Evolutionary conservation across 1,140 invertebrate genomes (phyloP).

Genomic region (Drosophila ercepeae): DNA sequence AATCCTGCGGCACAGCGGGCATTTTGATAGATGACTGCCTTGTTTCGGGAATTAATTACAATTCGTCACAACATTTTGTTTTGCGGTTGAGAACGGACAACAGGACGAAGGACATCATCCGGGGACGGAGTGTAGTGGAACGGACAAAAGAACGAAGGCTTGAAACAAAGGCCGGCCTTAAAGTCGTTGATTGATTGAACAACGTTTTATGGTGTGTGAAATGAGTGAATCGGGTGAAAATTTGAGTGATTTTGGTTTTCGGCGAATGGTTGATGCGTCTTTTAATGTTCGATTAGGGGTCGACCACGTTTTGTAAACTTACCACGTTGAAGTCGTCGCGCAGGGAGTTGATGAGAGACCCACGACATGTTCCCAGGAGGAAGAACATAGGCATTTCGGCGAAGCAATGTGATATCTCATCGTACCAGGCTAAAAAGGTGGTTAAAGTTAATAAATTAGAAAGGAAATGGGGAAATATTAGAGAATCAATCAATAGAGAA

Average conservation of each 20-base stretch:
- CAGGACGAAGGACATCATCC: conserved; percentile 12
- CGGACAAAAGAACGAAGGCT: conserved; percentile 19
- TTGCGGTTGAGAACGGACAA: conserved; percentile 60
- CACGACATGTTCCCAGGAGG: conserved; percentile 86
- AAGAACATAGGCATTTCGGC: conserved; percentile 87
- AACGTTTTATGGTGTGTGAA: conserved; percentile 78
- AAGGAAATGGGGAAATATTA: background rate
- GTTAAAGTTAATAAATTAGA: conserved; percentile 16
- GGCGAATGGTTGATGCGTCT: conserved; percentile 47
- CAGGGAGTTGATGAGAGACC: conserved; percentile 86
- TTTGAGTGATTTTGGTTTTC: conserved; percentile 69
- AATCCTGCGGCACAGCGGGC: conserved; percentile 66
- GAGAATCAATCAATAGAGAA: background rate
- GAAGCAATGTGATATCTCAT: conserved; percentile 84
- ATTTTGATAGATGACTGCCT: conserved; percentile 82
- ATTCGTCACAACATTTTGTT: conserved; percentile 83
- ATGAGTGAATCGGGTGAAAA: conserved; percentile 75
- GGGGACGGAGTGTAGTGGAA: background rate
- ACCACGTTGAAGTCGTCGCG: conserved; percentile 82
- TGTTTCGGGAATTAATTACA: conserved; percentile 83
- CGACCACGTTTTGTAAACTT: conserved; percentile 44
- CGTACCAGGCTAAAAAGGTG: conserved; percentile 75
- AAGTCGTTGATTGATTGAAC: conserved; percentile 76
- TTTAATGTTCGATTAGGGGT: conserved; percentile 46
- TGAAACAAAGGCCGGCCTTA: conserved; percentile 63